These are phyloP conservation scores for Ptychobarbus kaznakovi DNA, from an alignment of 2,797 vertebrate species.

Conservation along the genomic window DNA sequence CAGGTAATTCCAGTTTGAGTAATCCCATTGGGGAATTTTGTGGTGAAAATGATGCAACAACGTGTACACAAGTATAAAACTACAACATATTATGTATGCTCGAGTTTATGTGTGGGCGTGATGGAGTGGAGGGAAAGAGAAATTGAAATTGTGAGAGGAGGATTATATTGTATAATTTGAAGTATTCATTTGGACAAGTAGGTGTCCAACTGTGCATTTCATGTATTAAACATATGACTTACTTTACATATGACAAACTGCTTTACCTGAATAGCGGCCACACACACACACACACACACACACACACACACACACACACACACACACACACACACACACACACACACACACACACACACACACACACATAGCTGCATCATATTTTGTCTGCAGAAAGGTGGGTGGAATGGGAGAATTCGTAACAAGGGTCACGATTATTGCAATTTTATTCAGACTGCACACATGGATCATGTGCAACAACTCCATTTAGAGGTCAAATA, in stretches of 20 bases:
- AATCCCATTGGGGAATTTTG: slow-evolving; percentile 6
- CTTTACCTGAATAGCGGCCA: slow-evolving; percentile 27
- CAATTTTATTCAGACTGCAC: slow-evolving; percentile 2
- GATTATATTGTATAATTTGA: slow-evolving; percentile 46
- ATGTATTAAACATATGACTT: slow-evolving; percentile 42
- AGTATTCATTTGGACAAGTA: slow-evolving; percentile 48
- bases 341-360: slow-evolving; percentile 1
- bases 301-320: neutral
- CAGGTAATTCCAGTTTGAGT: slow-evolving; percentile 5
- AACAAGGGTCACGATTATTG: neutral
- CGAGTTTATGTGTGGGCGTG: slow-evolving; percentile 19
- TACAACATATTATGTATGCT: slow-evolving; percentile 41
- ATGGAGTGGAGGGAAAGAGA: slow-evolving; percentile 28
- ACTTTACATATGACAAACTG: neutral
- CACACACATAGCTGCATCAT: neutral
- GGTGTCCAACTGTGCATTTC: slow-evolving; percentile 34
- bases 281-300: slow-evolving; percentile 1
- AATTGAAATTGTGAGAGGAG: slow-evolving; percentile 42
- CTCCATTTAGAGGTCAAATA: neutral
- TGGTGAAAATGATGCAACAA: slow-evolving; percentile 35
- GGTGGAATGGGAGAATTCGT: neutral
- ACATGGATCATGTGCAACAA: neutral
- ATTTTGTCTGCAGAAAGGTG: slow-evolving; percentile 29
- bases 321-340: neutral
- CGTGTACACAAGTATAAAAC: slow-evolving; percentile 21